Conservation (phyloP, 2,797 vertebrate genomes). For the Onychomys torridus region DNA sequence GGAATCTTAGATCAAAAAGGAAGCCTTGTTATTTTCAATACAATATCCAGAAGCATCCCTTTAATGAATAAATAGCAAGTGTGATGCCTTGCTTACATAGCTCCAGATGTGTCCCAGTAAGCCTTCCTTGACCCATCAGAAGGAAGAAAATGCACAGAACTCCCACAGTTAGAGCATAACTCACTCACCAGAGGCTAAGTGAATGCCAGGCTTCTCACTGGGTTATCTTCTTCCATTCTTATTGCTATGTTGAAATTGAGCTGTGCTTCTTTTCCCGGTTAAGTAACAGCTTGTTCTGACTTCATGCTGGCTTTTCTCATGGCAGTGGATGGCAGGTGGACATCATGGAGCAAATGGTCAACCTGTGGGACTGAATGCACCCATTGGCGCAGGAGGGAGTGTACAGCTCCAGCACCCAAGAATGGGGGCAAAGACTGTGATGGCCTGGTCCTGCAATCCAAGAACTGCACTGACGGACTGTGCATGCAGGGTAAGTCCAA, state of each 20-base stretch:
- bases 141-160: neutral
- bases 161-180: accelerated
- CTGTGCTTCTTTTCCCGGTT: neutral
- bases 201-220: neutral
- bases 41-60: neutral
- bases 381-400: slow-evolving; percentile 98
- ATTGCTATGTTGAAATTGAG: neutral
- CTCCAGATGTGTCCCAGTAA: neutral
- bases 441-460: slow-evolving; percentile 96
- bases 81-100: neutral
- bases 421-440: slow-evolving; percentile 98
- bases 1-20: neutral
- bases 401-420: slow-evolving; percentile 94
- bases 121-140: too few relatives aligned
- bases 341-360: slow-evolving; percentile 99
- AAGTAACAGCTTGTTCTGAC: slow-evolving; percentile 13
- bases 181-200: neutral
- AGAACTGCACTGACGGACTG: slow-evolving; percentile 99
- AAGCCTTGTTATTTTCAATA: neutral
- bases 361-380: slow-evolving; percentile 99
- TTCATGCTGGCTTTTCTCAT: slow-evolving; percentile 64
- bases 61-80: neutral
- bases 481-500: slow-evolving; percentile 99
- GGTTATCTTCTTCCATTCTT: neutral
- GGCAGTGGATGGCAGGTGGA: slow-evolving; percentile 98